Evolutionary conservation across 1,140 invertebrate species (phyloP).

Genomic region (Pogonus chalceus): DNA sequence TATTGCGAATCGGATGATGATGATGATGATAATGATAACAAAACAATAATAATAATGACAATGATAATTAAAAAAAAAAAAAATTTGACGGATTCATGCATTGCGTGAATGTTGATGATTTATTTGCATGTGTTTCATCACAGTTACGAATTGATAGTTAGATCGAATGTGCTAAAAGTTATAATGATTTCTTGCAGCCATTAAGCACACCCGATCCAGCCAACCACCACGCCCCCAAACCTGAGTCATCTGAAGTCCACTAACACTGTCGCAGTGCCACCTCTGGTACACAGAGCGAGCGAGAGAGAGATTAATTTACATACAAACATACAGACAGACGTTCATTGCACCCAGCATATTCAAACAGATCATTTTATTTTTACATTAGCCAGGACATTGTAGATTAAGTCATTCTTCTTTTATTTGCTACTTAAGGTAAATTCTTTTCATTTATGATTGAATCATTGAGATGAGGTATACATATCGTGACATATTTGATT

Average conservation of each 20-base stretch:
- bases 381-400: neutral
- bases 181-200: slow-evolving; percentile 37
- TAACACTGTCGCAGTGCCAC: slow-evolving; percentile 27
- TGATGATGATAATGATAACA: too few relatives aligned
- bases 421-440: slow-evolving; percentile 5
- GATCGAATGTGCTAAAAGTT: neutral
- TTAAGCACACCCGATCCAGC: slow-evolving; percentile 52
- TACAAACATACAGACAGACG: neutral
- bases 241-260: slow-evolving; percentile 45
- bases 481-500: neutral
- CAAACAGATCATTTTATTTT: neutral
- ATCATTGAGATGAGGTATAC: slow-evolving; percentile 1
- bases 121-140: neutral
- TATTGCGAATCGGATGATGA: too few relatives aligned
- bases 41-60: too few relatives aligned
- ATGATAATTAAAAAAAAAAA: too few relatives aligned
- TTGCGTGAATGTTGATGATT: too few relatives aligned
- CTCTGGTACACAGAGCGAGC: neutral
- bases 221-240: slow-evolving; percentile 51
- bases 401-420: neutral
- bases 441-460: neutral
- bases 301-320: neutral
- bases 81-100: too few relatives aligned
- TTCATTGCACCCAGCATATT: too few relatives aligned
- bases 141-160: neutral